Percentiles rank a stretch among this genome's conserved stretches.
These are phyloP conservation scores for Clarias fuscus DNA, from an alignment of 2,797 vertebrate species.

Conservation along the genomic window DNA sequence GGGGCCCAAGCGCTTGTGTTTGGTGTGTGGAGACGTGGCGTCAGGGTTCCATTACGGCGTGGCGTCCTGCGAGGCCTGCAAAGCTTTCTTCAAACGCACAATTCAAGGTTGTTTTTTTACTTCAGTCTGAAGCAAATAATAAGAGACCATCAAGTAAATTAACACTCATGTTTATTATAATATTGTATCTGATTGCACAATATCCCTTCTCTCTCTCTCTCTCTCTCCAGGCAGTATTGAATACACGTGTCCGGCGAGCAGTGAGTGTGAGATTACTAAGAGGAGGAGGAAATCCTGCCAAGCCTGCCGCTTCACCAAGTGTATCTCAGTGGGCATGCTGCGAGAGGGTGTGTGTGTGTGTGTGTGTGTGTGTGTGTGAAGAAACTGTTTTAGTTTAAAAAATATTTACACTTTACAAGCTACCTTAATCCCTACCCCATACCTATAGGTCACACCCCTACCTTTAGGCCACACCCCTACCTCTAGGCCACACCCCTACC, in stretches of 20 bases:
- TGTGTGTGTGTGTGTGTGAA: conserved; percentile 67
- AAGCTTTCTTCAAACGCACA: conserved; percentile 99
- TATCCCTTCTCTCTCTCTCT: not conserved
- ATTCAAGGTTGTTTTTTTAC: conserved; percentile 86
- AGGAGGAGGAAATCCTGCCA: conserved; percentile 97
- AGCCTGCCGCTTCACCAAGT: conserved; percentile 98
- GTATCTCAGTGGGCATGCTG: conserved; percentile 96
- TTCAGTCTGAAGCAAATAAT: not conserved
- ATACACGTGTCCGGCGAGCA: conserved; percentile 96
- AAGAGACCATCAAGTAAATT: not conserved
- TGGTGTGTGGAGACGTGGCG: conserved; percentile 95
- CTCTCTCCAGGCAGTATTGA: conserved; percentile 88
- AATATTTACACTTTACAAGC: not conserved
- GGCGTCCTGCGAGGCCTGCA: conserved; percentile 97
- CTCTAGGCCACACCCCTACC: no score
- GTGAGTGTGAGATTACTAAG: conserved; percentile 98
- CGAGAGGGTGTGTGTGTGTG: conserved; percentile 85
- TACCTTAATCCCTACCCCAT: no score
- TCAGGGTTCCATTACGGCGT: conserved; percentile 98
- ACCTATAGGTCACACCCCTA: not conserved
- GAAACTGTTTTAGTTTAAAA: not conserved
- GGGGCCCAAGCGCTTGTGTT: conserved; percentile 93
- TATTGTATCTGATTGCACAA: not conserved
- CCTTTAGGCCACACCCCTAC: no score
- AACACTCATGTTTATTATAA: no score